Evolutionary conservation across 2,797 vertebrate genomes (phyloP).

Genomic region (Crenuchus spilurus): DNA sequence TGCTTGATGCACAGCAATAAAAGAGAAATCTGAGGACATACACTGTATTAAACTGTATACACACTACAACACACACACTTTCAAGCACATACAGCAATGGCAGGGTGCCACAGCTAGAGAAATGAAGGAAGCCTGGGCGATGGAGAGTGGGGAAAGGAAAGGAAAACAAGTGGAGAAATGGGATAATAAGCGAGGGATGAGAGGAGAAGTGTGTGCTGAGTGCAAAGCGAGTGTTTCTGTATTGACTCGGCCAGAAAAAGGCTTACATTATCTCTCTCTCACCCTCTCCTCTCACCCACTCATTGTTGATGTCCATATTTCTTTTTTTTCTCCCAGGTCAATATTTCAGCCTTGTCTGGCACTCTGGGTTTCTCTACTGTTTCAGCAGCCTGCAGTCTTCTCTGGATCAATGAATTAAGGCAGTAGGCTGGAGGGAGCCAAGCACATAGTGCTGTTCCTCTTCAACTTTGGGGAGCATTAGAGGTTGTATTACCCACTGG

Average conservation of each 20-base stretch:
- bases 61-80: slow-evolving; percentile 8
- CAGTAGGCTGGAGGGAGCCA: slow-evolving; percentile 11
- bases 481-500: not conserved
- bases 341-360: slow-evolving; percentile 13
- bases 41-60: not conserved
- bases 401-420: slow-evolving; percentile 28
- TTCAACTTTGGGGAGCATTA: not conserved
- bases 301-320: not conserved
- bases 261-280: not conserved
- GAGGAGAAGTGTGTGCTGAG: slow-evolving; percentile 26
- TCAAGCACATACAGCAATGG: slow-evolving; percentile 8
- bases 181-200: slow-evolving; percentile 26
- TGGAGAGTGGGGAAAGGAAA: not conserved
- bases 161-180: slow-evolving; percentile 21
- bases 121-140: slow-evolving; percentile 11
- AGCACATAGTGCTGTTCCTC: slow-evolving; percentile 15
- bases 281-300: not conserved
- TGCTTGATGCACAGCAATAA: slow-evolving; percentile 20
- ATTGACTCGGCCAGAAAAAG: slow-evolving; percentile 25
- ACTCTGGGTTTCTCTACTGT: not conserved
- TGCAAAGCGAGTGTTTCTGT: slow-evolving; percentile 14
- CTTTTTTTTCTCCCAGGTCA: not conserved
- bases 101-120: slow-evolving; percentile 24
- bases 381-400: slow-evolving; percentile 10
- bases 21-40: not conserved